Conservation (phyloP, 2,113 vertebrate species). For the Pachycephala philippinensis region DNA sequence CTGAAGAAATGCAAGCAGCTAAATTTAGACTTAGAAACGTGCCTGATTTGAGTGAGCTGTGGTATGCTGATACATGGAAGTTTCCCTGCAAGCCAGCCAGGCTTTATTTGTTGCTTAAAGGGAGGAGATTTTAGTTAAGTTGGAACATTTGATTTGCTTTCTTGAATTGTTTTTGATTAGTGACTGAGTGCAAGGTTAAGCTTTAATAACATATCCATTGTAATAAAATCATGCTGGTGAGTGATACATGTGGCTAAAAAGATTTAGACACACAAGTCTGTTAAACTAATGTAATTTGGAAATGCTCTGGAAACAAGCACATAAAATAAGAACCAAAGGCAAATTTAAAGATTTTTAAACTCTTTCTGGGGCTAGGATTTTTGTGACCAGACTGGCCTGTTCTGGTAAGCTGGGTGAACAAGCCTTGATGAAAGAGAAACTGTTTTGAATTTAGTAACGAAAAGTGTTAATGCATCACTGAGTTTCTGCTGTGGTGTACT, state of each 20-base stretch:
- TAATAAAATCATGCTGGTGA: conserved; percentile 31
- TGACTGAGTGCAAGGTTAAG: conserved; percentile 45
- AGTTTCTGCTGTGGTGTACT: not conserved
- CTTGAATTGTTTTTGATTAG: conserved; percentile 34
- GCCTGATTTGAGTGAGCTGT: not conserved
- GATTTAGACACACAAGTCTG: not conserved
- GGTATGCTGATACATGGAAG: not conserved
- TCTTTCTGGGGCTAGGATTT: not conserved
- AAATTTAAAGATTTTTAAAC: not conserved
- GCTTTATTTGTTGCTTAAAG: conserved; percentile 8
- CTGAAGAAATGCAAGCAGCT: conserved; percentile 5
- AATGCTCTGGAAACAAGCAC: conserved; percentile 3
- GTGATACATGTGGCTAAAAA: conserved; percentile 9
- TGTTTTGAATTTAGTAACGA: not conserved
- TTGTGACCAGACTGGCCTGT: not conserved
- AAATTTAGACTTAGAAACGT: conserved; percentile 11
- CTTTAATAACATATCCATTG: not conserved
- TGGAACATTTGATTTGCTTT: conserved; percentile 24
- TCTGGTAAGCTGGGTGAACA: not conserved
- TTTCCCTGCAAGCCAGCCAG: not conserved
- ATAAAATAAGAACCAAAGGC: not conserved
- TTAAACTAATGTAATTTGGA: conserved; percentile 12
- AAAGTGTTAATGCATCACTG: conserved; percentile 13
- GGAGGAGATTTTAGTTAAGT: not conserved
- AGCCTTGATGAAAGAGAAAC: not conserved